These are phyloP conservation scores for Sebastes diaconus DNA, from an alignment of 2,797 vertebrate species.

Conservation along the genomic window DNA sequence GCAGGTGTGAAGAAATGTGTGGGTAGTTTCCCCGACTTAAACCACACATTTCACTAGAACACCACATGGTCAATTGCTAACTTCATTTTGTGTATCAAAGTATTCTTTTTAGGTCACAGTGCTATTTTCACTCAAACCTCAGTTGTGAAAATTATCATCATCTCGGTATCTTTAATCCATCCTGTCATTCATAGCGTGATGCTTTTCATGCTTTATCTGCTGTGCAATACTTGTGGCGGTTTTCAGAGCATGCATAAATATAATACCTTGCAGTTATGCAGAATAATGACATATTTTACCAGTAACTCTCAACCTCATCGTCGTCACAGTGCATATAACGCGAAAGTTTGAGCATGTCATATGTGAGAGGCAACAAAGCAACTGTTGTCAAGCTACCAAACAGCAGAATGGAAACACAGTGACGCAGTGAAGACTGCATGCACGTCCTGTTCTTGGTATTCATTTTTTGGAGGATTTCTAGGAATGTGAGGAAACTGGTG, in stretches of 20 bases:
- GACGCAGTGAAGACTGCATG: conserved; percentile 55
- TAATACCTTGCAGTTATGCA: neutral
- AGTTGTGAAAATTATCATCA: neutral
- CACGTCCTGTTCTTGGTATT: conserved; percentile 83
- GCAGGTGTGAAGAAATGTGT: conserved; percentile 14
- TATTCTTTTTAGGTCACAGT: conserved; percentile 31
- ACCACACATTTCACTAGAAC: conserved; percentile 68
- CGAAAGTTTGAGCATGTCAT: conserved; percentile 17
- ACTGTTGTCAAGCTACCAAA: conserved; percentile 58
- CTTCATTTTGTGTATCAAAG: conserved; percentile 45
- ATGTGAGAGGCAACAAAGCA: conserved; percentile 56
- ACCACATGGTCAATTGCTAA: conserved; percentile 53
- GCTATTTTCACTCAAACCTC: conserved; percentile 1
- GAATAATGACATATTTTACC: neutral
- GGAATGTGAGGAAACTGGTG: conserved; percentile 75
- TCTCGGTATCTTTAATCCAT: neutral
- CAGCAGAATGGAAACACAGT: conserved; percentile 67
- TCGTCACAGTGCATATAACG: conserved; percentile 15
- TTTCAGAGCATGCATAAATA: neutral
- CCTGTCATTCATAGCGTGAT: neutral
- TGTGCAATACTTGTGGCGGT: neutral
- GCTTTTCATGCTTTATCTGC: neutral
- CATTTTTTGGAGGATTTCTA: conserved; percentile 79
- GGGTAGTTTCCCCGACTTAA: conserved; percentile 46
- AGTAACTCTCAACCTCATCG: neutral